Conservation (phyloP, 1,140 invertebrate genomes). For the Drosophila arizonae region DNA sequence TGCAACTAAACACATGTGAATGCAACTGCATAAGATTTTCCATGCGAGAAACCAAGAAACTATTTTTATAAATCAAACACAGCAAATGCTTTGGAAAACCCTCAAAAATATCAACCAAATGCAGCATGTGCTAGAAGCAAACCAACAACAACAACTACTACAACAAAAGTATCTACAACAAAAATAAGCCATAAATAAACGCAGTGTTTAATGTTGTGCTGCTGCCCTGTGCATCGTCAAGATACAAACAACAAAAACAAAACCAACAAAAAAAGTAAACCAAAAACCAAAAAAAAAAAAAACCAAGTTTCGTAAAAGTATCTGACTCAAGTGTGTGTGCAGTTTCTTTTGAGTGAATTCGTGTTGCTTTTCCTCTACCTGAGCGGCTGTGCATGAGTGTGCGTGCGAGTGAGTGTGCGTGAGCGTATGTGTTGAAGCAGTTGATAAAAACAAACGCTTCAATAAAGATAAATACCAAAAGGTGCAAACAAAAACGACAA, state of each 20-base stretch:
- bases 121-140: conserved; percentile 36
- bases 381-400: conserved; percentile 19
- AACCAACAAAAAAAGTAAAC: neutral
- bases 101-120: conserved; percentile 26
- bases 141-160: neutral
- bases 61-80: conserved; percentile 34
- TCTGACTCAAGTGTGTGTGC: conserved; percentile 52
- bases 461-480: conserved; percentile 77
- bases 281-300: conserved; percentile 35
- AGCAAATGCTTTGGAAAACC: conserved; percentile 32
- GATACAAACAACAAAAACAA: conserved; percentile 42
- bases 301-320: conserved; percentile 73
- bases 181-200: conserved; percentile 66
- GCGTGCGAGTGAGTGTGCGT: conserved; percentile 14
- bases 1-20: conserved; percentile 33
- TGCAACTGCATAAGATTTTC: conserved; percentile 24
- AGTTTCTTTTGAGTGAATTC: conserved; percentile 71
- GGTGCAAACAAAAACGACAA: conserved; percentile 66
- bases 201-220: conserved; percentile 45
- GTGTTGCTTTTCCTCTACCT: conserved; percentile 67
- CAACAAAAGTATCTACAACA: conserved; percentile 55
- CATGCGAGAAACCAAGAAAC: conserved; percentile 23
- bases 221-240: conserved; percentile 62
- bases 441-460: conserved; percentile 74
- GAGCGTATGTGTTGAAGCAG: conserved; percentile 53